Conservation (phyloP, 2,888 invertebrate genomes). For the Heliconius charithonia region DNA sequence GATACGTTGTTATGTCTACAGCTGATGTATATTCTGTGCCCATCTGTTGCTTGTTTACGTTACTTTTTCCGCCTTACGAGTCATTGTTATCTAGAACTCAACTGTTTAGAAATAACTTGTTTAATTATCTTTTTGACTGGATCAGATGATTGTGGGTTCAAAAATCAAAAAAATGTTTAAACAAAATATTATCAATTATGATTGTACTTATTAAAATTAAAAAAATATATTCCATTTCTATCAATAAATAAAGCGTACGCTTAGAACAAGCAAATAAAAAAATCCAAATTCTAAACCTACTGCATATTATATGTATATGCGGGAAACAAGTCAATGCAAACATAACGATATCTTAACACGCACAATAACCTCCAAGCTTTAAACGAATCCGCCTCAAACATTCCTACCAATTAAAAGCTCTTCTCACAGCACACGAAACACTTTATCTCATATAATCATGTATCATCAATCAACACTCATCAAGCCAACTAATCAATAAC, state of each 20-base stretch:
- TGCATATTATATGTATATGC: too few species aligned
- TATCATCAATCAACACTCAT: slow-evolving; percentile 63
- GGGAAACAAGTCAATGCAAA: too few species aligned
- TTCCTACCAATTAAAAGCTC: slow-evolving; percentile 32
- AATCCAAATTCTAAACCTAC: too few species aligned
- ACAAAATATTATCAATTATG: background rate
- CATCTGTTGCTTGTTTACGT: slow-evolving; percentile 14
- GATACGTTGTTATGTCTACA: slow-evolving; percentile 48
- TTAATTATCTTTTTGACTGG: background rate
- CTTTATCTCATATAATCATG: slow-evolving; percentile 51
- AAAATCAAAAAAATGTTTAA: background rate
- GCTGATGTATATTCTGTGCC: slow-evolving; percentile 30
- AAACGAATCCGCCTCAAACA: slow-evolving; percentile 8
- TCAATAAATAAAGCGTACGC: too few species aligned
- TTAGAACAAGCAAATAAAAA: background rate
- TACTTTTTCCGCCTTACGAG: slow-evolving; percentile 8
- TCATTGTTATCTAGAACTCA: background rate
- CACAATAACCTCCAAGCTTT: background rate
- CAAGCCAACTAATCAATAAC: slow-evolving; percentile 48
- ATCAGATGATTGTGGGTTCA: background rate
- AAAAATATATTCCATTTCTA: too few species aligned
- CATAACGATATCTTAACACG: too few species aligned
- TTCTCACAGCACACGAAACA: slow-evolving; percentile 32
- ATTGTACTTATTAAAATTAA: background rate
- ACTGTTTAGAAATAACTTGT: background rate